Conservation (phyloP, 1,140 invertebrate genomes). For the Hypsibius dujardini region DNA sequence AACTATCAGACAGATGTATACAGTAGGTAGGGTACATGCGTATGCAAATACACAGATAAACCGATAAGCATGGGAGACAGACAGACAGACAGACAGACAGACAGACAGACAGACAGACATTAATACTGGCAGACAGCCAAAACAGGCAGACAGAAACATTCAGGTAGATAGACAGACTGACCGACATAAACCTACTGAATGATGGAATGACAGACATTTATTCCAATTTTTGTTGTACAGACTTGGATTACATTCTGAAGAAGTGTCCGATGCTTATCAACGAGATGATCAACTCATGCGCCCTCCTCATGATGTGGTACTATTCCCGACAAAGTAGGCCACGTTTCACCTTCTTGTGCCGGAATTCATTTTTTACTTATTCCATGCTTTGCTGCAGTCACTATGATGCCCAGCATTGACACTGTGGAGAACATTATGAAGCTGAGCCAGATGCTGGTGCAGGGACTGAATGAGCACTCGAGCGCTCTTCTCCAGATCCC, state of each 20-base stretch:
- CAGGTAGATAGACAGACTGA: no score
- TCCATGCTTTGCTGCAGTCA: slow-evolving; percentile 37
- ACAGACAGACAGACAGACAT: no score
- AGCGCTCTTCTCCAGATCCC: slow-evolving; percentile 84
- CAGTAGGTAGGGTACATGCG: no score
- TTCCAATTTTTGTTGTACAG: slow-evolving; percentile 26
- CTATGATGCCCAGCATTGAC: slow-evolving; percentile 64
- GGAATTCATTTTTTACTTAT: slow-evolving; percentile 22
- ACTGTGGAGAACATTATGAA: slow-evolving; percentile 97
- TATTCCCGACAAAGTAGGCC: slow-evolving; percentile 65
- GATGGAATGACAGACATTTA: no score
- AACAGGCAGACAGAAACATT: no score
- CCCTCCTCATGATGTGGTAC: slow-evolving; percentile 75
- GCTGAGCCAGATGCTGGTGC: slow-evolving; percentile 83
- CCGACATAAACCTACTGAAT: no score
- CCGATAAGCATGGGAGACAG: no score
- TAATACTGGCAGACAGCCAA: no score
- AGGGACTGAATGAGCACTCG: slow-evolving; percentile 83
- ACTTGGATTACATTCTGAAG: slow-evolving; percentile 55
- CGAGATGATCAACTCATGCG: slow-evolving; percentile 88
- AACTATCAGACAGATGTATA: no score
- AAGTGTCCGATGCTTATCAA: slow-evolving; percentile 89
- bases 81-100: no score
- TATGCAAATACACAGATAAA: no score
- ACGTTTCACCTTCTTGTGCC: slow-evolving; percentile 21